Base-by-base conservation (phyloP, 2,888 invertebrate species). In the Drosophila mimica region DNA sequence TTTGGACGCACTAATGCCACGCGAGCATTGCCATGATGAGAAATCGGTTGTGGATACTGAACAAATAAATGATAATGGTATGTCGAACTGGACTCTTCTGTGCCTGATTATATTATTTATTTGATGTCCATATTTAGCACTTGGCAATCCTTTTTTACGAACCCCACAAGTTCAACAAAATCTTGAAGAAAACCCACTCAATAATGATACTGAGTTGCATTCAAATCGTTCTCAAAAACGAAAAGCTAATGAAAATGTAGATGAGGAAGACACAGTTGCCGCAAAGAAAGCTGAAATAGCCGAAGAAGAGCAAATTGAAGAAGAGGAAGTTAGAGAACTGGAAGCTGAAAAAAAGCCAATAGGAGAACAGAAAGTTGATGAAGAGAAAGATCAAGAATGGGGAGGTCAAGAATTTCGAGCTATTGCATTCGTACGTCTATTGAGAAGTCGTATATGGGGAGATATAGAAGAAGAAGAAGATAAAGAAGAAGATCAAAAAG, bases 1-100 rank as follows among this genome's bases (percentile, higher is more conserved):
- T 25, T 0, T 74, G 17, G n/a, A 30, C 0, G 83, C 79, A 0
- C 53, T 83, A 3, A 63, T 76, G 85, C 78, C 83, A 0, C n/a
- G 4, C 1, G 20, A 54, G 8, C 57, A 82, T 17, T 7, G 66
- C 40, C 63, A 58, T 9, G 72, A 75, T 15, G 31, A 0, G 20
- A 43, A 80, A n/a, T 52, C 78, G 6, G 68, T 75, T 46, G 59
- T 74, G 3, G 0, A 7, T 25, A 49, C 40, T 0, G 70, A 70
- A 17, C 11, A 30, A n/a, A 53, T 34, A n/a, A 67, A 31, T 40
- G 34, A 46, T 4, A 60, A 17, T 4, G 38, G 76, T 71, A 58
- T 38, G 58, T 7, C 2, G 46, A 25, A 15, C 8, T 46, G 15
- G 46, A 15, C 15, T 15, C 2, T 15, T 46, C 0, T 7, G 0